Conservation (phyloP, 2,797 vertebrate genomes). For the Sebastes variabilis region DNA sequence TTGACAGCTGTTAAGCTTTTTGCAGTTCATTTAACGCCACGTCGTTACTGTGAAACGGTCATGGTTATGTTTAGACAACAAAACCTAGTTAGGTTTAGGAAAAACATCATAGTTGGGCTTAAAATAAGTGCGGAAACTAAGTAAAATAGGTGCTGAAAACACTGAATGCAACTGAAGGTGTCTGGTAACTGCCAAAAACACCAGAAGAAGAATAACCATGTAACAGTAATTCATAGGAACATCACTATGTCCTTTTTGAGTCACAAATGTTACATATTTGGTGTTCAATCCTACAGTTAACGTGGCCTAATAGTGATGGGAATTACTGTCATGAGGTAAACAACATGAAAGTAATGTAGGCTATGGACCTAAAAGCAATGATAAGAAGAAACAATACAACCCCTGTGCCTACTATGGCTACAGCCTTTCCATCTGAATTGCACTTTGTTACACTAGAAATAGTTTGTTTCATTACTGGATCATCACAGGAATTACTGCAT, state of each 20-base stretch:
- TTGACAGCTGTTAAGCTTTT: too few species aligned
- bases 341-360: not conserved
- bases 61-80: too few species aligned
- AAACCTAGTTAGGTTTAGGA: too few species aligned
- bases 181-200: not conserved
- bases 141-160: not conserved
- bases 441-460: conserved; percentile 6
- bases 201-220: not conserved
- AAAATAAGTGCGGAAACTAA: too few species aligned
- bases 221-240: not conserved
- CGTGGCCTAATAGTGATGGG: not conserved
- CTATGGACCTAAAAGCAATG: not conserved
- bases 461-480: conserved; percentile 48
- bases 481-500: conserved; percentile 34
- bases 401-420: not conserved
- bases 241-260: not conserved
- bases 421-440: not conserved
- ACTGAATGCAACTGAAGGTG: not conserved
- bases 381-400: not conserved
- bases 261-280: not conserved
- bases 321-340: conserved; percentile 13
- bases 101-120: too few species aligned
- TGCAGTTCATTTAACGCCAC: too few species aligned
- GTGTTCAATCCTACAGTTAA: not conserved
- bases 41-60: too few species aligned